Percentiles rank a stretch among this genome's conserved stretches.
phyloP scores from a whole-genome alignment of 1,140 invertebrate genomes.

The Hycleus cichorii region DNA sequence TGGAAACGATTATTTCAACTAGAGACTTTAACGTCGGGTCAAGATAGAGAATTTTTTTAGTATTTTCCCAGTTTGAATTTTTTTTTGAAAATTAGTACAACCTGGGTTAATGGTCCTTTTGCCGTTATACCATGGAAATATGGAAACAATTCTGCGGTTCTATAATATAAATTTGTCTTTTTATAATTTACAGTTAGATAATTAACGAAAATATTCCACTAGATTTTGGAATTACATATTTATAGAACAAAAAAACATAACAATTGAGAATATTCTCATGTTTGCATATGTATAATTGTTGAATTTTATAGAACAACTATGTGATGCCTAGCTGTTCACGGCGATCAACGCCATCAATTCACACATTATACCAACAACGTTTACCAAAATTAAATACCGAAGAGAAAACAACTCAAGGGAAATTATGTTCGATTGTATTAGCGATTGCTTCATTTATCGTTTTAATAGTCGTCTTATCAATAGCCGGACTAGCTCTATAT shows the following conservation, averaged over 20 bases:
- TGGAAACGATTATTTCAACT: slow-evolving; percentile 3
- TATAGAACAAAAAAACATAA: too few relatives aligned
- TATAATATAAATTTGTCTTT: neutral
- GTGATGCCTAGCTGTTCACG: slow-evolving; percentile 25
- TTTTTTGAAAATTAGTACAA: neutral
- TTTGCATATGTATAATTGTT: slow-evolving; percentile 8
- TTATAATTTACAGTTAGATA: too few relatives aligned
- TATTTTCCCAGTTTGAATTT: too few relatives aligned
- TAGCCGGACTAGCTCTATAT: slow-evolving; percentile 68
- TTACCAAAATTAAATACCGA: neutral
- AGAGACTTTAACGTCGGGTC: slow-evolving; percentile 7
- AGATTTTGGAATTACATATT: too few relatives aligned
- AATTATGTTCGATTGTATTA: slow-evolving; percentile 56
- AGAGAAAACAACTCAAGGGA: slow-evolving; percentile 40
- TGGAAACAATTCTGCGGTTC: slow-evolving; percentile 9
- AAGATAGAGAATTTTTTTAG: neutral
- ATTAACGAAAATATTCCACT: too few relatives aligned
- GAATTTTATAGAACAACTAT: slow-evolving; percentile 32
- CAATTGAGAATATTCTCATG: neutral
- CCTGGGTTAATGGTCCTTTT: slow-evolving; percentile 12
- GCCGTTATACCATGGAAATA: slow-evolving; percentile 8
- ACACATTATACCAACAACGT: slow-evolving; percentile 24
- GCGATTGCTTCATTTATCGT: slow-evolving; percentile 60
- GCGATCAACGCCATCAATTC: slow-evolving; percentile 26
- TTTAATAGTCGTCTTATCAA: slow-evolving; percentile 60